A percentile compares a stretch with the other conserved stretches of the same genome.
Evolutionary conservation across 2,888 invertebrate species (phyloP).

Genomic region (Spicauda simplicius): DNA sequence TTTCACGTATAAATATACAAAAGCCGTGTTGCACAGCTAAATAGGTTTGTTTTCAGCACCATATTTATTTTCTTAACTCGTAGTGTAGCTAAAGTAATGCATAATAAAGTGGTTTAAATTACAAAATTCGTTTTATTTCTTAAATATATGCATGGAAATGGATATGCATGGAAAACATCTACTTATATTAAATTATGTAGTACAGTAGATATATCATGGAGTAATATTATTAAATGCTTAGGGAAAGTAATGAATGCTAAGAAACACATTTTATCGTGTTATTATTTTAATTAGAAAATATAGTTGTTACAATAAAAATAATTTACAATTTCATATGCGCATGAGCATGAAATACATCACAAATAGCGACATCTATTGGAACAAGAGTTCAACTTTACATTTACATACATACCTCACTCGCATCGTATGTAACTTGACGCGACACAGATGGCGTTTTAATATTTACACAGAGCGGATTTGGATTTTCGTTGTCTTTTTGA

Average conservation of each 20-base stretch:
- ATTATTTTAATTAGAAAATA: no score
- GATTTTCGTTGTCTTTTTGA: neutral
- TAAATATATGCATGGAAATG: neutral
- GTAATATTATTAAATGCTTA: no score
- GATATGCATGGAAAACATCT: no score
- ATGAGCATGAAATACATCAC: neutral
- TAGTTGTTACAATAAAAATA: no score
- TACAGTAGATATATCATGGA: no score
- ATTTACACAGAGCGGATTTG: neutral
- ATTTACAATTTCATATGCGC: no score
- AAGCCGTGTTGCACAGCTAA: constrained; percentile 45
- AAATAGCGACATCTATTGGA: constrained; percentile 36
- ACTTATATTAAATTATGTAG: no score
- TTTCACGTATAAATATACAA: constrained; percentile 18
- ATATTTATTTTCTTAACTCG: constrained; percentile 49
- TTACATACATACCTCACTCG: no score
- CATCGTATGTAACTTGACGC: neutral
- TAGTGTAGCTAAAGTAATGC: constrained; percentile 52
- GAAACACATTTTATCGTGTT: no score
- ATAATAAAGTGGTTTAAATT: constrained; percentile 56
- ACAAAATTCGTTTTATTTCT: constrained; percentile 17
- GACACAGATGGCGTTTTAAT: neutral
- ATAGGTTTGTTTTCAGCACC: constrained; percentile 44
- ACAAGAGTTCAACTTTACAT: neutral
- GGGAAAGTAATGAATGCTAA: no score